Base-by-base conservation (phyloP, 2,113 vertebrate species). In the Equus quagga region DNA sequence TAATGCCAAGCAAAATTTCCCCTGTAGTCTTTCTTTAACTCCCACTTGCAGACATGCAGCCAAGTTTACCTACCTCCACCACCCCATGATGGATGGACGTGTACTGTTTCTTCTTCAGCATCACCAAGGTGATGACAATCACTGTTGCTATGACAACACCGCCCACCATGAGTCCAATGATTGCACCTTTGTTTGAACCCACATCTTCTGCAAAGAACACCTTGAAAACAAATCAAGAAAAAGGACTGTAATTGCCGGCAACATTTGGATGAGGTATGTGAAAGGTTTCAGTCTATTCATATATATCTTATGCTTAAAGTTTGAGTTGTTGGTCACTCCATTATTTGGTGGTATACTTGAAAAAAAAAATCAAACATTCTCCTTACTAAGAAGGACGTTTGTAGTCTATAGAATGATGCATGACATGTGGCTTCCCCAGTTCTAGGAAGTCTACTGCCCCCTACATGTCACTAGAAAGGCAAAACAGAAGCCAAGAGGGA, bases 91-190 rank as follows among this genome's bases (percentile, higher is more conserved):
- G 99, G 98, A 99, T 99, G 82, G 99, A 99, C 7, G 99, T 99
- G 96, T 99, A 99, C 95, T 99, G 99, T 96, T 99, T 99, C 99
- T 99, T 99, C 99, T 99, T 99, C 98, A 99, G 99, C 99, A 99
- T 99, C 98, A 99, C 99, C 98, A 99, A 98, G 92, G 99, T 99
- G 98, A 99, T 99, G 98, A 99, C 99, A 33, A 99, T 99, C 98
- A 99, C 99, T 10, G 99, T 99, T 94, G 99, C 99, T 98, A 99
- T 99, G 98, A 99, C 99, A 93, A 99, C 99, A 21, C 99, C 99
- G 56, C 99, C 99, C 94, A 99, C 99, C 99, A 99, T 99, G 88
- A 99, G 99, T 97, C 99, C 99, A 84, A 99, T 99, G 96, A 99
- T 99, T 72, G 99, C 99, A 12, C 99, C 99, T 99, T 99, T 99